These are phyloP conservation scores for Cerastis rubricosa DNA, from an alignment of 2,888 invertebrate species.

Conservation along the genomic window DNA sequence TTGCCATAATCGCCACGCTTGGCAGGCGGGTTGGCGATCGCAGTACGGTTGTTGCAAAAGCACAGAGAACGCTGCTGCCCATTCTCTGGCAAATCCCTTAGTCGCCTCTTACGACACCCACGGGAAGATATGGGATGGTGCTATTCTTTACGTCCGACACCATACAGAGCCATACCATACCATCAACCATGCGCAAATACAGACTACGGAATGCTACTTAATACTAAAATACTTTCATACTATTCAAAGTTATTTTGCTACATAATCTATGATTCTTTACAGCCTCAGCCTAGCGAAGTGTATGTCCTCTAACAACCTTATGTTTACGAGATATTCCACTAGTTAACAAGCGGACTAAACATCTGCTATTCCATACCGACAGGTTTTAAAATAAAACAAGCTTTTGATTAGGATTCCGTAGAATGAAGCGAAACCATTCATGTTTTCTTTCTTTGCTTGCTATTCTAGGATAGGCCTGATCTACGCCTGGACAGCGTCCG, in stretches of 20 bases:
- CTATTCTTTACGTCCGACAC: no score
- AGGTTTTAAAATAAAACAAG: slow-evolving; percentile 49
- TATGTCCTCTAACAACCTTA: not conserved
- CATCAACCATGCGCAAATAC: not conserved
- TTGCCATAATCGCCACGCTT: no score
- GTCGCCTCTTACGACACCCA: no score
- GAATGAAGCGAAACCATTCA: not conserved
- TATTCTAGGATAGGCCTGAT: not conserved
- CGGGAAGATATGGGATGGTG: no score
- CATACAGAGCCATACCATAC: no score
- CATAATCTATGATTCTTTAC: slow-evolving; percentile 2
- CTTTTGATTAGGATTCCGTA: slow-evolving; percentile 50
- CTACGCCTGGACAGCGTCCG: not conserved
- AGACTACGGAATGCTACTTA: not conserved
- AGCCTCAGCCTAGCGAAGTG: not conserved
- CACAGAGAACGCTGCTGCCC: no score
- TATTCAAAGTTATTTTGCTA: slow-evolving; percentile 8
- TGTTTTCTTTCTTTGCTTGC: not conserved
- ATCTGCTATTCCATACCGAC: slow-evolving; percentile 49
- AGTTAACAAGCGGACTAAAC: slow-evolving; percentile 43
- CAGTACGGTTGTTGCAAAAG: no score
- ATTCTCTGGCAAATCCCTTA: no score
- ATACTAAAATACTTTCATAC: not conserved
- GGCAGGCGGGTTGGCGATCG: no score
- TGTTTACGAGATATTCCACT: slow-evolving; percentile 10